Percentiles rank a stretch among this genome's conserved stretches.
Evolutionary conservation across 2,113 vertebrate species (phyloP).

Genomic region (Mesocricetus auratus): DNA sequence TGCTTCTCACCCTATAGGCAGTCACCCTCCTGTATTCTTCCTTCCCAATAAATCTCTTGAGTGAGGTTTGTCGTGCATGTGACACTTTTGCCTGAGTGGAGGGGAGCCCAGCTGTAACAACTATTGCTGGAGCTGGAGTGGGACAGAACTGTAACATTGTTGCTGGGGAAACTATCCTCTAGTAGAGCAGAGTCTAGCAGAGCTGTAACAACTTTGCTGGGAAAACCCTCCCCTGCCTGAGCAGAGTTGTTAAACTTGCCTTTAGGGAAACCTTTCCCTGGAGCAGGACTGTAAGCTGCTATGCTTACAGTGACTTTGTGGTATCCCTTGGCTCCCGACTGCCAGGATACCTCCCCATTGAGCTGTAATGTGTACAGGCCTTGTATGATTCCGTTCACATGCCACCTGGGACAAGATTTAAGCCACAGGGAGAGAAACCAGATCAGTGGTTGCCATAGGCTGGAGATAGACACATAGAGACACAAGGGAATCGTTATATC

Average conservation of each 20-base stretch:
- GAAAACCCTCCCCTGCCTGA: not conserved
- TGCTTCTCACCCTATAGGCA: not conserved
- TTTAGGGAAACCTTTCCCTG: not conserved
- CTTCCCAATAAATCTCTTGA: not conserved
- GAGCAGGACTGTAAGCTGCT: not conserved
- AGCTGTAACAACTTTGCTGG: not conserved
- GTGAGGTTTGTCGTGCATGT: not conserved
- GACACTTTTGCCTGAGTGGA: not conserved
- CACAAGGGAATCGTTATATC: not conserved
- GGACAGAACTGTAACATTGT: too few relatives aligned
- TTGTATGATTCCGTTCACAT: not conserved
- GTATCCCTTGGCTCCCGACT: not conserved
- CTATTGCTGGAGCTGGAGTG: too few relatives aligned
- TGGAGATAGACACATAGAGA: not conserved
- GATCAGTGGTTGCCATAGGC: conserved; percentile 23
- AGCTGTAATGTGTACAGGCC: not conserved
- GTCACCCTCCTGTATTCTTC: not conserved
- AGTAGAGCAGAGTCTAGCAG: too few relatives aligned
- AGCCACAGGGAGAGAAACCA: conserved; percentile 22
- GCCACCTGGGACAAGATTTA: not conserved
- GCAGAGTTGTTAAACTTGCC: not conserved
- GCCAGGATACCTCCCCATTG: not conserved
- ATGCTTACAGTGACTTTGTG: not conserved
- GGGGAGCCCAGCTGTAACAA: too few relatives aligned
- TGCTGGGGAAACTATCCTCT: too few relatives aligned